A percentile compares a stretch with the other conserved stretches of the same genome.
Evolutionary conservation across 2,113 vertebrate species (phyloP).

Genomic region (Cynocephalus volans): DNA sequence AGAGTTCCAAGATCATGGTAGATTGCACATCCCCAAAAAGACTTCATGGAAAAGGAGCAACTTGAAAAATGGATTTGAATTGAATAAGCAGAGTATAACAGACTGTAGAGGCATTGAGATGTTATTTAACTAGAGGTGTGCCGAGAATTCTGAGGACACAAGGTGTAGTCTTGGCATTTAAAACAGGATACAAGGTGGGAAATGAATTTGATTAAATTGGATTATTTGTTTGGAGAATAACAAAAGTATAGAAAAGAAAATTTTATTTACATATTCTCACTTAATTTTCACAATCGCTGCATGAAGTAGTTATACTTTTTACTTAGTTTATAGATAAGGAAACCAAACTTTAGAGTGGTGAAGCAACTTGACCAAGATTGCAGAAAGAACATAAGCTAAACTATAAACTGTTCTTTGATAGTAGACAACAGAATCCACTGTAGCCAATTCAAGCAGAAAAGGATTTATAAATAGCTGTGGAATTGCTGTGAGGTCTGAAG

Average conservation of each 20-base stretch:
- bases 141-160: background rate
- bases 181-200: background rate
- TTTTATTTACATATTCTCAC: background rate
- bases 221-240: slow-evolving; percentile 27
- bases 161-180: background rate
- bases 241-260: background rate
- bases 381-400: background rate
- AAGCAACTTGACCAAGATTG: background rate
- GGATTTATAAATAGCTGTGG: background rate
- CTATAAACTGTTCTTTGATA: background rate
- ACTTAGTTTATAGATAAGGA: background rate
- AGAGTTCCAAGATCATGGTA: background rate
- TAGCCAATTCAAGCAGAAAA: slow-evolving; percentile 20
- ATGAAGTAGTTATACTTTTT: background rate
- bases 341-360: background rate
- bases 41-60: background rate
- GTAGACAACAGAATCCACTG: background rate
- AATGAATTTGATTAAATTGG: background rate
- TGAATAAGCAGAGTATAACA: background rate
- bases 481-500: background rate
- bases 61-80: slow-evolving; percentile 22
- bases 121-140: background rate
- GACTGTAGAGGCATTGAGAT: background rate
- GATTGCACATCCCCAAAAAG: background rate
- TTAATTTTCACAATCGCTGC: background rate